Base-by-base conservation (phyloP, 2,888 invertebrate genomes). In the Orchestes rusci region DNA sequence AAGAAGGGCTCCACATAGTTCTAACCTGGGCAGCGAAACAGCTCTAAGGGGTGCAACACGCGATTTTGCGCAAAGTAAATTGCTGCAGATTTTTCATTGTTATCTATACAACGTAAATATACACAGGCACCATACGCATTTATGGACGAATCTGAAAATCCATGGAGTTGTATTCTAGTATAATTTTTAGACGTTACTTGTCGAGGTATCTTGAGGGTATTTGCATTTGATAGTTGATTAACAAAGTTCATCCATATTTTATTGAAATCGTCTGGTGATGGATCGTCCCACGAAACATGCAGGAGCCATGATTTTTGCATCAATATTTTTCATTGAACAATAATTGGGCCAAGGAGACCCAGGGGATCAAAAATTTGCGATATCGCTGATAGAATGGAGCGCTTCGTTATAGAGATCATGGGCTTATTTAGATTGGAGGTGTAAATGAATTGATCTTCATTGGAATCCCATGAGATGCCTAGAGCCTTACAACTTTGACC, bases 281-380 rank as follows among this genome's bases (percentile, higher is more conserved):
- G 3, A 7, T 32, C 33, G 15, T 41, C 34, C 34, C 41, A 41
- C 13, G 12, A 16, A 7, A 33, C 2, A 10, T 23, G 5, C 8
- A 40, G 15, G 7, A 18, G 20, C 34, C 41, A 41, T 2, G 33
- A 8, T 7, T 20, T 5, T 16, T 33, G 41, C 5, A 41, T 4
- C 3, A 41, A 4, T 3, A 41, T 7, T 13, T 41, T 41, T 18
- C n/a, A 15, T 33, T 20, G 16, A 2, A 34, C n/a, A 4, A 29
- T 17, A 2, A 39, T 16, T 3, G 39, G 31, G 4, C 39, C 39
- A 10, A 39, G 30, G n/a, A n/a, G n/a, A n/a, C n/a, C n/a, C n/a
- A n/a, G n/a, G n/a, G n/a, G 40, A 34, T 41, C 41, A 16, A 33
- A 41, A 3, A 33, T 20, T 41, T 41, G 32, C 2, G 16, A 15